Evolutionary conservation across 2,797 vertebrate genomes (phyloP).

Genomic region (Pristis pectinata): DNA sequence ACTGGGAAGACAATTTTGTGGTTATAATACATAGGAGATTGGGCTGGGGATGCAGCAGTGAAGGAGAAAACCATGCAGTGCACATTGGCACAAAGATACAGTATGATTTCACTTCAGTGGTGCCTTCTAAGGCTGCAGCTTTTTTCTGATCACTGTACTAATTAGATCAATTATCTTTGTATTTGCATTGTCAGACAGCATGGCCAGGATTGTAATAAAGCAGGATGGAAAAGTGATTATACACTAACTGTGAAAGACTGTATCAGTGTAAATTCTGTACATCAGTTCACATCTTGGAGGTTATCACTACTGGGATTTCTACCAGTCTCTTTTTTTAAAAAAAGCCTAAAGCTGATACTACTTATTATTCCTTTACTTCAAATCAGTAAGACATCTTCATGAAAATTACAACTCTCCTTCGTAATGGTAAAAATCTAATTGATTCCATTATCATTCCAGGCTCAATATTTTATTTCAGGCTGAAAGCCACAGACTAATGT

Average conservation of each 20-base stretch:
- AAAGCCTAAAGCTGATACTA: neutral
- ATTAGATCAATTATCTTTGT: neutral
- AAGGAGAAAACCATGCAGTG: neutral
- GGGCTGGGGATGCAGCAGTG: too few species aligned
- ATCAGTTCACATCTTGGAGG: neutral
- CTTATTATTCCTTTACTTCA: neutral
- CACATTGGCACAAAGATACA: neutral
- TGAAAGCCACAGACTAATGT: neutral
- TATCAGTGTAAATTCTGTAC: neutral
- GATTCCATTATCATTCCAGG: neutral
- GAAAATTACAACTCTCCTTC: neutral
- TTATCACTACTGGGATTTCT: neutral
- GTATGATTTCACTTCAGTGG: neutral
- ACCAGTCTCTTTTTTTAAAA: neutral
- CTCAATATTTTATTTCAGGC: neutral
- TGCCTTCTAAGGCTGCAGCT: neutral
- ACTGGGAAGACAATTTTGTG: neutral
- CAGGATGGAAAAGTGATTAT: constrained; percentile 26
- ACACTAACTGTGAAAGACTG: constrained; percentile 5
- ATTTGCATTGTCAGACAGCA: neutral
- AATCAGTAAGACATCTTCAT: neutral
- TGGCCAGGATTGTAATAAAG: neutral
- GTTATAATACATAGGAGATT: neutral
- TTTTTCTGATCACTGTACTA: neutral
- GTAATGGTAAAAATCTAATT: neutral